A percentile compares a stretch with the other conserved stretches of the same genome.
Conservation (phyloP, 2,888 invertebrate genomes). For the Caenorhabditis parvicauda region DNA sequence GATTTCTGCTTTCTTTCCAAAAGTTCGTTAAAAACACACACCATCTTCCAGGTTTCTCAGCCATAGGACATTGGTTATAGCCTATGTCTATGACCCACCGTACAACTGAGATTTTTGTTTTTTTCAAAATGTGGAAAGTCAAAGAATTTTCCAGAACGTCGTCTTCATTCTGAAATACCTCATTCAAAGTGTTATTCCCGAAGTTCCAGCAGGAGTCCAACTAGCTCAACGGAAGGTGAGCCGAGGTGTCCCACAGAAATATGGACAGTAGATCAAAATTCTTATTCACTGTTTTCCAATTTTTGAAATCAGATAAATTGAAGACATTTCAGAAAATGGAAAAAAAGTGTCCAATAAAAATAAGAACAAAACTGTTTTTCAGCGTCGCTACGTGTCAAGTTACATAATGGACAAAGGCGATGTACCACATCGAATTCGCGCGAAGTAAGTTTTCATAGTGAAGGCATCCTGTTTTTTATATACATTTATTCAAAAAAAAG, state of each 20-base stretch:
- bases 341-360: too few species aligned
- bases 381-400: slow-evolving; percentile 36
- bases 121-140: not conserved
- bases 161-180: slow-evolving; percentile 40
- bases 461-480: not conserved
- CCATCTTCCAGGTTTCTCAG: too few species aligned
- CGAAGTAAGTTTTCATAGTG: not conserved
- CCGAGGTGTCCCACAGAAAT: too few species aligned
- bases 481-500: too few species aligned
- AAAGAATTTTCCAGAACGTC: slow-evolving; percentile 29
- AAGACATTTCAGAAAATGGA: too few species aligned
- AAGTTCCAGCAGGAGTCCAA: slow-evolving; percentile 29
- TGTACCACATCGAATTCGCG: slow-evolving; percentile 22
- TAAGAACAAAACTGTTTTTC: slow-evolving; percentile 8
- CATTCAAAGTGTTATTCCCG: slow-evolving; percentile 37
- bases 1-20: too few species aligned
- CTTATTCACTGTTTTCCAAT: not conserved
- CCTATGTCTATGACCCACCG: not conserved
- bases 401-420: slow-evolving; percentile 41
- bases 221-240: slow-evolving; percentile 33
- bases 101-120: not conserved
- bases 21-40: not conserved
- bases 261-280: too few species aligned
- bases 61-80: not conserved
- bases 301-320: too few species aligned